Evolutionary conservation across 64 coral and sea anemone genomes (phyloP).

Genomic region (Catalaphyllia jardinei): DNA sequence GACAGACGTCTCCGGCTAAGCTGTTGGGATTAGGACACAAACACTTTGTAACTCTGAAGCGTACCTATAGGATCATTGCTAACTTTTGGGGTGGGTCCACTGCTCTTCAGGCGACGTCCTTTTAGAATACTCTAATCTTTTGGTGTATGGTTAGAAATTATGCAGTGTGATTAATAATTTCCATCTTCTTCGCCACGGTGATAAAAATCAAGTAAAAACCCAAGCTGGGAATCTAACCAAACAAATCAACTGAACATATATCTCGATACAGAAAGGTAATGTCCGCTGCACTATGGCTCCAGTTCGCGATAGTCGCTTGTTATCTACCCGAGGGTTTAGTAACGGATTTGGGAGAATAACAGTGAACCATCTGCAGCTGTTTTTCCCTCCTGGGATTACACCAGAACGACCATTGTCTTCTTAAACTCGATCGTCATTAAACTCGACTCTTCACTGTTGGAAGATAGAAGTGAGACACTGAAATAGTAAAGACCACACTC

Average conservation of each 20-base stretch:
- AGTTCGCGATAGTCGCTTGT: neutral
- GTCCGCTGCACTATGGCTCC: neutral
- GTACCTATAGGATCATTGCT: neutral
- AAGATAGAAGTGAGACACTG: neutral
- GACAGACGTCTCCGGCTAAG: neutral
- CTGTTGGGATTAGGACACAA: neutral
- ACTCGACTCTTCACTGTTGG: neutral
- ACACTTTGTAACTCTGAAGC: neutral
- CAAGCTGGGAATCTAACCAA: neutral
- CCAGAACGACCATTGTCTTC: neutral
- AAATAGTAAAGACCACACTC: neutral
- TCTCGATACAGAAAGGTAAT: neutral
- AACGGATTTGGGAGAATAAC: neutral
- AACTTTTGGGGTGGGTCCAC: neutral
- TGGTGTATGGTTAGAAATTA: too few species aligned
- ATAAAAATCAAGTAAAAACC: neutral
- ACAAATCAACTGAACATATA: neutral
- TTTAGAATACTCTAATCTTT: neutral
- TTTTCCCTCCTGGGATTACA: neutral
- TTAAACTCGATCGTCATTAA: neutral
- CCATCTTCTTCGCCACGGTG: too few species aligned
- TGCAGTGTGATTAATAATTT: neutral
- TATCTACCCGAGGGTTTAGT: neutral
- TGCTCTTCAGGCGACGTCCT: neutral
- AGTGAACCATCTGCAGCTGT: neutral